Base-by-base conservation (phyloP, 2,888 invertebrate genomes). In the Petrolisthes cinctipes region DNA sequence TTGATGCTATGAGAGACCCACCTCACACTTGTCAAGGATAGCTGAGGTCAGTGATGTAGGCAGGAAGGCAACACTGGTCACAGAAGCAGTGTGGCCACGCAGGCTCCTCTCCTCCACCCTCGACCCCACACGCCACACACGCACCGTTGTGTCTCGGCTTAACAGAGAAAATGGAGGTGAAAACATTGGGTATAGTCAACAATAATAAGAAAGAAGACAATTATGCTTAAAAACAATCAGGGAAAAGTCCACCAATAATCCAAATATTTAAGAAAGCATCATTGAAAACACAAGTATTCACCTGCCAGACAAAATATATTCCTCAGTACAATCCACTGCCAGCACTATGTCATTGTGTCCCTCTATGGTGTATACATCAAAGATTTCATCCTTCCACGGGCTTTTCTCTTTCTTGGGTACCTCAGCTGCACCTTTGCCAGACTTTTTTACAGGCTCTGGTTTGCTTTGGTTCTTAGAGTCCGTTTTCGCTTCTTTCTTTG, bases 101-200 rank as follows among this genome's bases (percentile, higher is more conserved):
- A 86, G 78, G 68, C 86, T 86, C 14, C 86, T 54, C 56, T 86
- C 86, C 66, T 86, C 86, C 73, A 76, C 53, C 4, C 11, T 78
- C 4, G 54, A 51, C 51, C 78, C 82, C 66, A 86, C 79, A 9
- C 83, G 78, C 86, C 86, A 86, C 20, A 86, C 86, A 37, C 82
- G 79, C 78, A 86, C 79, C 9, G 83, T 86, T 76, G 86, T 86
- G 66, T 86, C 86, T 54, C 86, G 86, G 71, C 86, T 86, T 20
- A n/a, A 20, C 11, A 84, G 61, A 61, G 20, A 20, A 54, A 53
- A 56, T 82, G 4, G 9, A 14, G 14, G 66, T 14, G 20, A 6
- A 14, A 61, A 11, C 23, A 9, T 14, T 82, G n/a, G 17, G 66
- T 23, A 37, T 17, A 57, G 17, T 9, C 5, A 54, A 20, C 53